Percentiles rank a stretch among this genome's conserved stretches.
phyloP scores from a whole-genome alignment of 2,888 invertebrate species.

The Leistus spinibarbis region DNA sequence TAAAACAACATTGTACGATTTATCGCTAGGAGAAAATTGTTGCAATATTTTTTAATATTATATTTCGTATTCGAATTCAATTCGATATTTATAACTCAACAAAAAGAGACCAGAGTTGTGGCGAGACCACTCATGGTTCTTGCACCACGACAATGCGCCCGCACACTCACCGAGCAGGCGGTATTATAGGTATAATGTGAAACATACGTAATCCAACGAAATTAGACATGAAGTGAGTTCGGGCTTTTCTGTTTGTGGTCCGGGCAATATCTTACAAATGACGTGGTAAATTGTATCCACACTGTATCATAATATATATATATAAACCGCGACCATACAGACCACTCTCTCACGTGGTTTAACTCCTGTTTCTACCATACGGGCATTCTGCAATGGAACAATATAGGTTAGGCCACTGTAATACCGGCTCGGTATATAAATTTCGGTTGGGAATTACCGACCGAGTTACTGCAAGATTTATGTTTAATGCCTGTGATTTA shows the following conservation, averaged over 20 bases:
- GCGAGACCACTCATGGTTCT: too few relatives aligned
- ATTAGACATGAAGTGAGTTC: neutral
- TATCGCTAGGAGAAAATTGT: too few relatives aligned
- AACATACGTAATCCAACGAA: neutral
- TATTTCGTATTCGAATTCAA: too few relatives aligned
- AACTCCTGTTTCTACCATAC: neutral
- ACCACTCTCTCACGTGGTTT: neutral
- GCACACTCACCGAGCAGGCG: too few relatives aligned
- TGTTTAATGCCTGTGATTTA: constrained; percentile 34
- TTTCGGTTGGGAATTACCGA: constrained; percentile 32
- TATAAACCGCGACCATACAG: neutral
- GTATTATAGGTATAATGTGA: neutral
- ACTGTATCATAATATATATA: too few relatives aligned
- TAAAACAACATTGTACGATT: neutral
- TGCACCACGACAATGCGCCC: too few relatives aligned
- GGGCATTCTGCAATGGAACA: constrained; percentile 22
- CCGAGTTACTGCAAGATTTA: constrained; percentile 29
- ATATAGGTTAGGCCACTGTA: constrained; percentile 28
- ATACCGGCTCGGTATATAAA: constrained; percentile 34
- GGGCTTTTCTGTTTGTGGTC: neutral
- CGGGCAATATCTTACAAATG: constrained; percentile 8
- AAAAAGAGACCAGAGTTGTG: too few relatives aligned
- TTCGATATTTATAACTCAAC: too few relatives aligned
- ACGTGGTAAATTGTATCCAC: constrained; percentile 13
- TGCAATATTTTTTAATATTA: too few relatives aligned